Evolutionary conservation across 2,888 invertebrate species (phyloP).

Genomic region (Synergus laeviventris): DNA sequence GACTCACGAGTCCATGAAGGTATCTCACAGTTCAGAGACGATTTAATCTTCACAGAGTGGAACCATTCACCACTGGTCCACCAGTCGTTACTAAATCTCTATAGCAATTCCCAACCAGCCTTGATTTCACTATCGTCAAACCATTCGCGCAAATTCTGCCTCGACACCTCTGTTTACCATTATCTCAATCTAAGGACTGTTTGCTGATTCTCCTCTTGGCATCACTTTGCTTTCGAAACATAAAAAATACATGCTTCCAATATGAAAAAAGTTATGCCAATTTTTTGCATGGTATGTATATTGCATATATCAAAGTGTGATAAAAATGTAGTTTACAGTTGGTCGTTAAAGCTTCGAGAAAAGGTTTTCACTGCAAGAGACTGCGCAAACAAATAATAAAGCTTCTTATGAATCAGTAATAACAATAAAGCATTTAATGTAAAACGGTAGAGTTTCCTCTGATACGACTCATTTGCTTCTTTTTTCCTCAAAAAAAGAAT

Average conservation of each 20-base stretch:
- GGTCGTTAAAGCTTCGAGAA: neutral
- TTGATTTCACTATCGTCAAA: constrained; percentile 5
- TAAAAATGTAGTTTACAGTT: neutral
- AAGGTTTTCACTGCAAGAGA: neutral
- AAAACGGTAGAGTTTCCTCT: neutral
- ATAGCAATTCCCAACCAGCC: neutral
- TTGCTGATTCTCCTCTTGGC: neutral
- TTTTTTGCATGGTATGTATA: neutral
- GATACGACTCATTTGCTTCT: neutral
- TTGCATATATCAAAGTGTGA: neutral
- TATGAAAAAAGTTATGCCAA: neutral
- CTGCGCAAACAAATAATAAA: neutral
- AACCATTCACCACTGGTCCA: neutral
- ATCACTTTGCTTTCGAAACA: neutral
- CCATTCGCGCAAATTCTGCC: neutral
- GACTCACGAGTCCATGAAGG: constrained; percentile 1
- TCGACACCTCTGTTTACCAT: neutral
- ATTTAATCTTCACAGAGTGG: constrained; percentile 3
- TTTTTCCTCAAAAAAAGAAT: neutral
- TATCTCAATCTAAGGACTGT: too few species aligned
- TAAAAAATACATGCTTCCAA: neutral
- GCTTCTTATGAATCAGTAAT: neutral
- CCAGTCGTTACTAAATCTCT: neutral
- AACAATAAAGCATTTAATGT: neutral
- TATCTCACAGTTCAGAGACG: constrained; percentile 2